Evolutionary conservation across 1,140 invertebrate genomes (phyloP), one percentile per base, ranked within the genome.

Genomic region (Mya arenaria): DNA sequence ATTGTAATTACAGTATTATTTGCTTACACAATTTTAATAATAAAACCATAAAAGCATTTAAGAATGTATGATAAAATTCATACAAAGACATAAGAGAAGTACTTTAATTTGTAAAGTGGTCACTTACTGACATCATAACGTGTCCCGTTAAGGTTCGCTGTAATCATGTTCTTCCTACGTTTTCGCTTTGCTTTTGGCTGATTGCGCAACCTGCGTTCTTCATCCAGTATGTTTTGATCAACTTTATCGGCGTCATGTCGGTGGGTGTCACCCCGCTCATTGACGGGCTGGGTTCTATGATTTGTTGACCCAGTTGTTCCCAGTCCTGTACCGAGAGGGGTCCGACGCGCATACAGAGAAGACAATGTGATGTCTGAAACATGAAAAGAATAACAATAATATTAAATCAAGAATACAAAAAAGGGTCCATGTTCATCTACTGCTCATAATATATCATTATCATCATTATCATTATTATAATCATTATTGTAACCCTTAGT

Each of bases 41-140:
- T 30, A 13, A n/a, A 58, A 4, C 19, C 34, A 8, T 58, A 58
- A n/a, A 32, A 30, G 23, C 10, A 73, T 28, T 30, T 13, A 13
- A 13, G 44, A n/a, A 13, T n/a, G 44, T 48, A 13, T 48, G 1
- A 5, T 5, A 30, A 63, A 63, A 25, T 63, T 30, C 30, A 63
- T 30, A 63, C 30, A 25, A 4, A 39, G 15, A 36, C 17, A 15
- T 32, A 19, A 0, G 2, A 41, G 4, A 19, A n/a, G 8, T 32
- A 37, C 17, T 8, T 73, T 19, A 8, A 39, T 56, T 19, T 6
- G 23, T 15, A 30, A 56, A 4, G 23, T 10, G 19, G 17, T 37
- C 30, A 90, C 89, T 86, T 89, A 92, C 92, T 90, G 82, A 93
- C 89, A 84, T 93, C 92, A 87, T 92, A 93, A 89, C 91, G 85